phyloP scores from a whole-genome alignment of 2,888 invertebrate genomes.

The Limenitis camilla region DNA sequence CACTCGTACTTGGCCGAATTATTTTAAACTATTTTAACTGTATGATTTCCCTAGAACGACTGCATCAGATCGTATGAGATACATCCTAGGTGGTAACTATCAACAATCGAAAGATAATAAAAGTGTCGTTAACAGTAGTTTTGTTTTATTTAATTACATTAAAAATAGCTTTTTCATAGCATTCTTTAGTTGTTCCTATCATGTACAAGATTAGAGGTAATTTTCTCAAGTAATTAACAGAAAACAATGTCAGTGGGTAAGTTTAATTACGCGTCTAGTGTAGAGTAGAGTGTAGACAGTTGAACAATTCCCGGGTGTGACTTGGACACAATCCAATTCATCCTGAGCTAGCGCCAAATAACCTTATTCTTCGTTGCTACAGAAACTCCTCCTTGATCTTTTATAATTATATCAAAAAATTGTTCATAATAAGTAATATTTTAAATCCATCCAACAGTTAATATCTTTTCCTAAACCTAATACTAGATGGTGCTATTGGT shows the following conservation, averaged over 20 bases:
- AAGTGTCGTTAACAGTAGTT: no score
- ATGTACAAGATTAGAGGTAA: neutral
- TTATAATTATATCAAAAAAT: neutral
- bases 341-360: conserved; percentile 24
- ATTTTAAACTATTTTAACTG: no score
- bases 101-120: no score
- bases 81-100: no score
- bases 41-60: no score
- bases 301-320: conserved; percentile 22
- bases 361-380: conserved; percentile 16
- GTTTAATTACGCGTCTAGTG: conserved; percentile 10
- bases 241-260: conserved; percentile 4
- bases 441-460: no score
- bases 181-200: neutral
- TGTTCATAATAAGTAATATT: no score
- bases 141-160: neutral
- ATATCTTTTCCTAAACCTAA: no score
- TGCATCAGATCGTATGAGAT: no score
- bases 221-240: conserved; percentile 4
- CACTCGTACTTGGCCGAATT: no score
- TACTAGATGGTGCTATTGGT: no score
- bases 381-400: conserved; percentile 2
- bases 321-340: conserved; percentile 26
- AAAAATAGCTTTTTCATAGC: neutral
- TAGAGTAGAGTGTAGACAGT: conserved; percentile 15